Base-by-base conservation (phyloP, 2,888 invertebrate genomes). In the Drosophila ustulata region DNA sequence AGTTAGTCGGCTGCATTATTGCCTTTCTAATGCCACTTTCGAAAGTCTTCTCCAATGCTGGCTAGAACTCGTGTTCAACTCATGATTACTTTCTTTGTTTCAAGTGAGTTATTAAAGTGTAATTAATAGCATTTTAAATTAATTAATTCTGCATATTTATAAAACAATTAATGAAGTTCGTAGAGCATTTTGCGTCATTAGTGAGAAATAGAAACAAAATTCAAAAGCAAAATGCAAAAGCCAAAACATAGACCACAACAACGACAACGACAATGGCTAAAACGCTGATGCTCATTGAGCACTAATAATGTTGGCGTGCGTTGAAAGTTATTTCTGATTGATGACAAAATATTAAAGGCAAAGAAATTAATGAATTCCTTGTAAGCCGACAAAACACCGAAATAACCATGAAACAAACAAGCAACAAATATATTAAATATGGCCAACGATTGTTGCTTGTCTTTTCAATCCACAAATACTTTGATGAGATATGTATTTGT, bases 291-390 rank as follows among this genome's bases (percentile, higher is more conserved):
- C 78, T 82, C 75, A 82, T 61, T 80, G 82, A 84, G 72, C 75
- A 66, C 70, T 49, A 63, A 77, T 83, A 75, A 56, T 56, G 26
- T 71, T 76, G 79, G 76, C 72, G 67, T 79, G 79, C 80, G 88
- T 80, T 88, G 88, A 85, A 86, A 88, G 85, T 86, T 86, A 86
- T 86, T 86, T 86, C 89, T 88, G 86, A 86, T 88, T 84, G 82
- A 88, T 86, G 86, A 86, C 86, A 86, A 86, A 86, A 82, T 82
- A 78, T 66, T 59, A 66, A 70, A 75, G 78, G 69, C 55, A 56
- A 63, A 70, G 78, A 77, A 75, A 87, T 81, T 86, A 88, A 88
- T 88, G 88, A 82, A 88, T 84, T 82, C 85, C 85, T 78, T 83
- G 88, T 87, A 83, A 83, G 69, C 75, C 65, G 46, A 47, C 32